A percentile compares a stretch with the other conserved stretches of the same genome.
Conservation (phyloP, 2,797 vertebrate genomes). For the Malurus splendens region DNA sequence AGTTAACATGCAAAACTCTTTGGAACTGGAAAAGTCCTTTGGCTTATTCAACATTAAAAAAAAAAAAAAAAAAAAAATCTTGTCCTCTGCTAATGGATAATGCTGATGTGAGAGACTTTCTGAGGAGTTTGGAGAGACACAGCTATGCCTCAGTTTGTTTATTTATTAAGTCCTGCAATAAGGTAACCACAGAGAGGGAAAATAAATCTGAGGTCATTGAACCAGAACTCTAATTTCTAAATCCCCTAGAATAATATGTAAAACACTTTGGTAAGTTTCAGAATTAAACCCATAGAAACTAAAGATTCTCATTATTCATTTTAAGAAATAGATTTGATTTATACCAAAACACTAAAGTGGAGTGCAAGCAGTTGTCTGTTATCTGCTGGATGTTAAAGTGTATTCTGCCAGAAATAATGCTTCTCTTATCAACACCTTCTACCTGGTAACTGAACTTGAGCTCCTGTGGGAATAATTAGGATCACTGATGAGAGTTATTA, state of each 20-base stretch:
- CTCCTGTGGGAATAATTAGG: slow-evolving; percentile 40
- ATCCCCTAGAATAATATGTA: background rate
- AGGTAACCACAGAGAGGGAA: background rate
- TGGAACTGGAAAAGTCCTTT: background rate
- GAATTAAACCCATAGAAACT: background rate
- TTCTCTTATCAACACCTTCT: slow-evolving; percentile 34
- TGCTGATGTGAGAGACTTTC: background rate
- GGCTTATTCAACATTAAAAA: background rate
- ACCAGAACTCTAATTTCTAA: background rate
- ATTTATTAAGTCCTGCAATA: background rate
- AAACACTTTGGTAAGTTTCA: background rate
- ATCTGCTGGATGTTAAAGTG: background rate
- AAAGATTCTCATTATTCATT: background rate
- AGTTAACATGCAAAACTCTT: background rate
- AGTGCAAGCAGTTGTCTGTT: background rate
- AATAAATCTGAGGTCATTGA: background rate
- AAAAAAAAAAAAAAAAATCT: background rate
- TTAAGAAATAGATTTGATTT: background rate
- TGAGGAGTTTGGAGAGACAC: background rate
- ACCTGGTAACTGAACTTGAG: slow-evolving; percentile 4
- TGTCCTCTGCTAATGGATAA: background rate
- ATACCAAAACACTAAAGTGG: background rate
- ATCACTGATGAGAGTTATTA: background rate
- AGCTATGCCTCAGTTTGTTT: background rate
- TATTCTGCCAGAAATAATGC: slow-evolving; percentile 9